A percentile compares a stretch with the other conserved stretches of the same genome.
Evolutionary conservation across 2,113 vertebrate genomes (phyloP).

Genomic region (Bagarius yarrelli): DNA sequence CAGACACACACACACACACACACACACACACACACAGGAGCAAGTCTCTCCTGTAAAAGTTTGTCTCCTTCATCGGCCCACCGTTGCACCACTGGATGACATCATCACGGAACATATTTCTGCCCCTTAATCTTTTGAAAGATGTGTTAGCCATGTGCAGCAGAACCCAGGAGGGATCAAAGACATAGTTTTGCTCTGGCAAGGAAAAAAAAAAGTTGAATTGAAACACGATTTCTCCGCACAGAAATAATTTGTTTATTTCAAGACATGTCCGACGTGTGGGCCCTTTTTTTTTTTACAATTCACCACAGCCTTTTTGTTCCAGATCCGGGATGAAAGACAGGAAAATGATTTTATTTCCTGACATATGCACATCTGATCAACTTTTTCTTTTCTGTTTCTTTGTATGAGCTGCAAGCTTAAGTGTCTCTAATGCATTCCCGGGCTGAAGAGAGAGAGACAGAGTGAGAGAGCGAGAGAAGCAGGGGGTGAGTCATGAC

Average conservation of each 20-base stretch:
- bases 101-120: slow-evolving; percentile 75
- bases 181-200: slow-evolving; percentile 70
- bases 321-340: slow-evolving; percentile 47
- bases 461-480: slow-evolving; percentile 53
- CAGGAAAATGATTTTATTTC: slow-evolving; percentile 27
- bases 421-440: slow-evolving; percentile 72
- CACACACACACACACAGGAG: slow-evolving; percentile 30
- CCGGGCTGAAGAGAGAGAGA: slow-evolving; percentile 82
- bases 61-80: slow-evolving; percentile 68
- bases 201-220: slow-evolving; percentile 60
- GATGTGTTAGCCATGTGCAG: slow-evolving; percentile 77
- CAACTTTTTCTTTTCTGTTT: background rate
- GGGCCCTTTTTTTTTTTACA: slow-evolving; percentile 49
- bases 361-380: slow-evolving; percentile 27
- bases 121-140: slow-evolving; percentile 76
- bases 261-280: slow-evolving; percentile 65
- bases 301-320: slow-evolving; percentile 54
- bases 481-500: slow-evolving; percentile 80
- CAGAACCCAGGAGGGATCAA: slow-evolving; percentile 69
- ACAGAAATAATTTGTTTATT: slow-evolving; percentile 77
- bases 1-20: slow-evolving; percentile 26
- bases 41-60: slow-evolving; percentile 64
- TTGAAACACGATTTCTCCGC: slow-evolving; percentile 74
- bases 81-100: slow-evolving; percentile 67
- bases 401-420: background rate